Conservation (phyloP, 2,888 invertebrate genomes). For the Spicauda simplicius region DNA sequence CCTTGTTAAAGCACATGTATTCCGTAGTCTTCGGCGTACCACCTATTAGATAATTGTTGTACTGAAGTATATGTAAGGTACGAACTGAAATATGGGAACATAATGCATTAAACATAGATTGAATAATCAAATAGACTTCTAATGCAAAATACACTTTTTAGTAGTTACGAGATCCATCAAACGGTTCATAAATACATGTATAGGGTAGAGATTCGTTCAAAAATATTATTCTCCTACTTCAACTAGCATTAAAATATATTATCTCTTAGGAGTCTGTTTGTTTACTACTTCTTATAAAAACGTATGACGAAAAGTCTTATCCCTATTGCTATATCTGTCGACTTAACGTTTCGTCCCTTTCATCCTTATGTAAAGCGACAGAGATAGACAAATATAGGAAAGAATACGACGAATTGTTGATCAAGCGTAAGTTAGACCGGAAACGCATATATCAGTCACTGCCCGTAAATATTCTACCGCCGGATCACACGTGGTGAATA, state of each 20-base stretch:
- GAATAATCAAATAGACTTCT: not conserved
- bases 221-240: no score
- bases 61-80: constrained; percentile 5
- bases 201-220: no score
- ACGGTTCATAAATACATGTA: not conserved
- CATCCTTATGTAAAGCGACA: not conserved
- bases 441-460: constrained; percentile 75
- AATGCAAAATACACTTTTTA: not conserved
- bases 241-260: no score
- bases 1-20: constrained; percentile 24
- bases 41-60: not conserved
- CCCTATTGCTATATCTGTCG: not conserved
- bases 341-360: not conserved
- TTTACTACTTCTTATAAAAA: not conserved
- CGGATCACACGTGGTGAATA: constrained; percentile 51
- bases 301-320: constrained; percentile 9
- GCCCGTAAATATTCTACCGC: constrained; percentile 62
- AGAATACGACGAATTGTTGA: constrained; percentile 30
- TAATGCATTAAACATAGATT: not conserved
- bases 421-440: constrained; percentile 48
- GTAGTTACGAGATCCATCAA: not conserved
- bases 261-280: no score
- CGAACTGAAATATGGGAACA: constrained; percentile 3
- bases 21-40: not conserved
- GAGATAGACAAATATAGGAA: constrained; percentile 22